phyloP scores from a whole-genome alignment of 2,113 vertebrate species.

The Corvus moneduloides region DNA sequence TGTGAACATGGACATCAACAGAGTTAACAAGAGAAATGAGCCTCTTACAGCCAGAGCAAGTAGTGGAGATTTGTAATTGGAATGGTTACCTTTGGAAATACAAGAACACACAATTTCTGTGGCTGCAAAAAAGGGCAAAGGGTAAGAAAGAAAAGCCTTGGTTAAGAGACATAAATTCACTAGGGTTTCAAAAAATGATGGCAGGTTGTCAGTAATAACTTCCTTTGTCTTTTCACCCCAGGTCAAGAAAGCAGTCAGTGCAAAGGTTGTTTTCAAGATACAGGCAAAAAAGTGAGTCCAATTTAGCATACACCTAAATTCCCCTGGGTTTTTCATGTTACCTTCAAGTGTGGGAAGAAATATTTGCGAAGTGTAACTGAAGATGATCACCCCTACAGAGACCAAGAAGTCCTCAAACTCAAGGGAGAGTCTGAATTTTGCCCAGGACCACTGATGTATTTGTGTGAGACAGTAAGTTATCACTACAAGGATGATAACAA shows the following conservation, averaged over 20 bases:
- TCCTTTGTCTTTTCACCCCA: constrained; percentile 80
- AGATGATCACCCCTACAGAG: constrained; percentile 82
- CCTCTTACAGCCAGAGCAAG: constrained; percentile 61
- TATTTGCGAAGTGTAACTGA: constrained; percentile 86
- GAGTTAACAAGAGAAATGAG: constrained; percentile 72
- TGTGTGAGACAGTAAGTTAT: constrained; percentile 77
- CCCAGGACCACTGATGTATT: constrained; percentile 73
- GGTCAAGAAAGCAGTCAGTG: constrained; percentile 74
- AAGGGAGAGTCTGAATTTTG: constrained; percentile 64
- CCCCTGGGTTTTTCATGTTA: constrained; percentile 74
- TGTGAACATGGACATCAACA: constrained; percentile 75
- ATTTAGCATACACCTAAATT: constrained; percentile 75
- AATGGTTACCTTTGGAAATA: constrained; percentile 29
- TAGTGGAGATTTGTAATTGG: not conserved
- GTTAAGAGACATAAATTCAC: constrained; percentile 79
- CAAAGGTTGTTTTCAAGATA: constrained; percentile 79
- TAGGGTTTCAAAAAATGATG: constrained; percentile 71
- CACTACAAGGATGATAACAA: constrained; percentile 77
- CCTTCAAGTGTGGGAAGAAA: constrained; percentile 82
- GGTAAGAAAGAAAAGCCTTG: constrained; percentile 82
- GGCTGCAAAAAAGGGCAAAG: constrained; percentile 80
- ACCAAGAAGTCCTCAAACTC: constrained; percentile 80
- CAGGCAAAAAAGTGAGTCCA: constrained; percentile 80
- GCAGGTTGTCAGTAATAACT: constrained; percentile 81
- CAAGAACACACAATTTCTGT: constrained; percentile 74